Conservation (phyloP, 2,113 vertebrate species). For the Lethenteron camtschaticum region DNA sequence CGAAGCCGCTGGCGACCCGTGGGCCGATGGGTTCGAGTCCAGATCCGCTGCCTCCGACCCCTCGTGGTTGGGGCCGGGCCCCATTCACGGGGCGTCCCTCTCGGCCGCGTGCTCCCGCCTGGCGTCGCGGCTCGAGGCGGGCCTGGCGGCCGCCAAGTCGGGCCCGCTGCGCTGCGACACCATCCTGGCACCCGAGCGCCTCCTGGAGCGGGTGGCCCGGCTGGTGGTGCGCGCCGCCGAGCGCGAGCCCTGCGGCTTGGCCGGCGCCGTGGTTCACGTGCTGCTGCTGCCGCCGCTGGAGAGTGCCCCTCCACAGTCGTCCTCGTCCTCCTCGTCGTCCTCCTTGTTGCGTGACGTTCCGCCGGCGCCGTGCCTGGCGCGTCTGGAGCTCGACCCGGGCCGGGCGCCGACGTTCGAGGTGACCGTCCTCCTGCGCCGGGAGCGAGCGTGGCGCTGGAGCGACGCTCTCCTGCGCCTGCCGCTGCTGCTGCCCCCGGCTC, state of each 20-base stretch:
- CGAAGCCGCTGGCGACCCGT: no score
- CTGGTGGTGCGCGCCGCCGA: background rate
- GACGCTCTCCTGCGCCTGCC: no score
- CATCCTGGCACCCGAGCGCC: background rate
- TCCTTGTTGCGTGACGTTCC: background rate
- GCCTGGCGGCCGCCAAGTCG: background rate
- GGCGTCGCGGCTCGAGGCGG: no score
- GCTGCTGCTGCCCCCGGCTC: no score
- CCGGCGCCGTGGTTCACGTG: background rate
- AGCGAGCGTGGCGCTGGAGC: no score
- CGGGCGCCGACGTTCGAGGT: conserved; percentile 3
- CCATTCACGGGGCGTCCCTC: no score
- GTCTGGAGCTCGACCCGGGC: background rate
- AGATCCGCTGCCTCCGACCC: no score
- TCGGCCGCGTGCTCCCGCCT: no score
- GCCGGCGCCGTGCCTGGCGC: background rate
- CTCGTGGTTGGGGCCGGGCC: no score
- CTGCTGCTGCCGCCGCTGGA: background rate
- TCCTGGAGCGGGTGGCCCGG: background rate
- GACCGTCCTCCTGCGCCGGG: background rate
- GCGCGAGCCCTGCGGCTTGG: background rate
- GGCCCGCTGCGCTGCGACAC: background rate
- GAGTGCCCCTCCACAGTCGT: no score
- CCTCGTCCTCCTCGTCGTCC: background rate
- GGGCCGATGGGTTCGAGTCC: no score